These are phyloP conservation scores for Sphaerophoria rueppellii DNA, from an alignment of 2,888 invertebrate species.

Conservation along the genomic window DNA sequence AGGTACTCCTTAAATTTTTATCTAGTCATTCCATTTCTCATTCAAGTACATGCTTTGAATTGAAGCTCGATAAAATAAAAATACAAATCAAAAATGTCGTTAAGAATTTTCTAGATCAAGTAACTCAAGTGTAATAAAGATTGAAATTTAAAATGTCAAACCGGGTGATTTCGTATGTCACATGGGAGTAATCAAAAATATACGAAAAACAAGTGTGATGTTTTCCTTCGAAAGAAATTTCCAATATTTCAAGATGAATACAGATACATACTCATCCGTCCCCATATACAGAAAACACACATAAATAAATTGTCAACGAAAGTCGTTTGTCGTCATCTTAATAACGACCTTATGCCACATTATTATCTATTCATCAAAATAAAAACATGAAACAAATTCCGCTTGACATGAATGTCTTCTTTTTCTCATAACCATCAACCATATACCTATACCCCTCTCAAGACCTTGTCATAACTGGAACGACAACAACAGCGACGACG, in stretches of 20 bases:
- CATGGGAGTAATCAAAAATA: conserved; percentile 23
- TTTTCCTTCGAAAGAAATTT: conserved; percentile 44
- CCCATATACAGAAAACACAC: background rate
- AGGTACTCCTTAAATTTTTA: too few relatives aligned
- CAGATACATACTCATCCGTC: background rate
- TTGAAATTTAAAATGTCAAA: conserved; percentile 34
- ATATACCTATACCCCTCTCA: background rate
- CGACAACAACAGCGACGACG: too few relatives aligned
- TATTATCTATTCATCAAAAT: conserved; percentile 62
- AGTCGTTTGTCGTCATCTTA: conserved; percentile 5
- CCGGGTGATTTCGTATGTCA: conserved; percentile 33
- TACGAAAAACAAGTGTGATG: conserved; percentile 17
- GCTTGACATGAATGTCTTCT: conserved; percentile 63
- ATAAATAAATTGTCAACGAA: conserved; percentile 24
- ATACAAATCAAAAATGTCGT: background rate
- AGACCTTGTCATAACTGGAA: background rate
- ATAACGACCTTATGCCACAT: conserved; percentile 57
- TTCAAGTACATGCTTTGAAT: too few relatives aligned
- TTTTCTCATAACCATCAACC: conserved; percentile 27
- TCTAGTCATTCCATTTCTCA: too few relatives aligned
- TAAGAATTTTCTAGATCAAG: conserved; percentile 11
- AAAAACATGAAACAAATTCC: conserved; percentile 61
- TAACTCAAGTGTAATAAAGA: conserved; percentile 6
- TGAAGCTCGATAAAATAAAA: conserved; percentile 16
- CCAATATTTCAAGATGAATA: background rate